Conservation (phyloP, 2,888 invertebrate genomes). For the Plebejus melissa region DNA sequence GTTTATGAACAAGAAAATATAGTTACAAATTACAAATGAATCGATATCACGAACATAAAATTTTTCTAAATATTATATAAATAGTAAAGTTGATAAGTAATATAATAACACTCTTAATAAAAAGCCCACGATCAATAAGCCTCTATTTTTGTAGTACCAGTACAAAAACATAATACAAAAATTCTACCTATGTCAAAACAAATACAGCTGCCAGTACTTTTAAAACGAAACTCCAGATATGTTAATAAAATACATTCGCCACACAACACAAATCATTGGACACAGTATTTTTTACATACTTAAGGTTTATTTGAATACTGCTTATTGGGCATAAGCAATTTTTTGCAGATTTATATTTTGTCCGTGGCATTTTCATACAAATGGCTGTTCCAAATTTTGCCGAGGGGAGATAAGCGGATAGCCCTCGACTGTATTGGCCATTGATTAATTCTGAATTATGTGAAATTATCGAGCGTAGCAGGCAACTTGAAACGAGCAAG, state of each 20-base stretch:
- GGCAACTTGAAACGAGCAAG: conserved; percentile 7
- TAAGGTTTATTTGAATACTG: background rate
- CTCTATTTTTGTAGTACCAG: background rate
- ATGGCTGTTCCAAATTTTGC: background rate
- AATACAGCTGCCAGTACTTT: background rate
- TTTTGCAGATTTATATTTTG: conserved; percentile 17
- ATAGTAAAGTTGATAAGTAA: no score
- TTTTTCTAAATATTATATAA: no score
- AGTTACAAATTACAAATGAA: no score
- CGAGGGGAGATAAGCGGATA: background rate
- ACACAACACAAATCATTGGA: background rate
- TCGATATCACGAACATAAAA: no score
- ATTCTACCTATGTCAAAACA: conserved; percentile 22
- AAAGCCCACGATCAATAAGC: background rate
- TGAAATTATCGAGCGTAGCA: conserved; percentile 3
- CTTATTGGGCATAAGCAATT: conserved; percentile 7
- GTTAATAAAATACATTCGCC: background rate
- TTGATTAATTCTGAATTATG: background rate
- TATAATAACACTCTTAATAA: no score
- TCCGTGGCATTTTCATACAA: background rate
- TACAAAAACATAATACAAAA: background rate
- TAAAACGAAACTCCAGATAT: background rate
- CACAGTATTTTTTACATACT: conserved; percentile 18
- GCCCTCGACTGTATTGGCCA: conserved; percentile 6
- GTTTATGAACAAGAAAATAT: no score